Conservation (phyloP, 2,113 vertebrate species). For the Macroglossus sobrinus region DNA sequence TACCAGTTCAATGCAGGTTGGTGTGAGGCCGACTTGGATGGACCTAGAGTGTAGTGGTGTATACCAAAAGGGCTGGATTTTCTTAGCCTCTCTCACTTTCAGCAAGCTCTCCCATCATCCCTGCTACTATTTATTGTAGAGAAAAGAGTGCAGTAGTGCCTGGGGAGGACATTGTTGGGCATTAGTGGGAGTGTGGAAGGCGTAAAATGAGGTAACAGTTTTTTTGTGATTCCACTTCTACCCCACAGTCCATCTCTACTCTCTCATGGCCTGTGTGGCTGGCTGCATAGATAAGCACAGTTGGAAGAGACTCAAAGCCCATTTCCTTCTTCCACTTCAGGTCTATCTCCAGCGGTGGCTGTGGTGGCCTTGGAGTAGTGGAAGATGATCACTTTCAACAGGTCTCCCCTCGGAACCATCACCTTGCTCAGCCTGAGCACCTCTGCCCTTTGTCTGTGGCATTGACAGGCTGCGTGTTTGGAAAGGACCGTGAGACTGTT, state of each 20-base stretch:
- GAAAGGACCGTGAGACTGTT: not conserved
- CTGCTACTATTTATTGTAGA: not conserved
- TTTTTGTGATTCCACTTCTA: not conserved
- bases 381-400: constrained; percentile 31
- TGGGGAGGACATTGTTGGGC: not conserved
- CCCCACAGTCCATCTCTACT: not conserved
- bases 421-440: not conserved
- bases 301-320: constrained; percentile 44
- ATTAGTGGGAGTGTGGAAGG: not conserved
- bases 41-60: not conserved
- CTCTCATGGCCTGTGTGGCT: not conserved
- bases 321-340: constrained; percentile 54
- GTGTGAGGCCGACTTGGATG: not conserved
- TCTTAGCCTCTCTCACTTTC: not conserved
- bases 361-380: constrained; percentile 28
- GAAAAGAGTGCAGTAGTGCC: not conserved
- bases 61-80: not conserved
- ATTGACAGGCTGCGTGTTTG: not conserved
- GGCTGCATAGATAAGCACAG: not conserved
- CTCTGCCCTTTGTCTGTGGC: not conserved
- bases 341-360: constrained; percentile 15
- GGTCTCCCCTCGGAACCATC: not conserved
- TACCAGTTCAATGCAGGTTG: not conserved
- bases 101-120: not conserved
- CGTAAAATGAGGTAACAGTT: constrained; percentile 26